Base-by-base conservation (phyloP, 2,113 vertebrate genomes). In the Pelvicachromis taeniatus region DNA sequence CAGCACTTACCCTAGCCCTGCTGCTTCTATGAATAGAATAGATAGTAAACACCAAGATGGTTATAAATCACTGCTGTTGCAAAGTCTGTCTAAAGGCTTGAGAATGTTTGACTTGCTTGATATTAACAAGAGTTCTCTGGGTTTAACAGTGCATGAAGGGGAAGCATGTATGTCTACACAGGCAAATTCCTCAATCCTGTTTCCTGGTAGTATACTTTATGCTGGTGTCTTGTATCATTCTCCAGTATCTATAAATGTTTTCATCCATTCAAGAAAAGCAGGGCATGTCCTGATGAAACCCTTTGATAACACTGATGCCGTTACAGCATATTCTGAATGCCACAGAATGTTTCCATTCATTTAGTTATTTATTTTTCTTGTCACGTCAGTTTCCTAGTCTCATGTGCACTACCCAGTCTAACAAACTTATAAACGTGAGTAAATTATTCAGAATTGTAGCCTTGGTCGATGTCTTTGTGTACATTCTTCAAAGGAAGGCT, bases 21-120 rank as follows among this genome's bases (percentile, higher is more conserved):
- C 21, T 48, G 68, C 45, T 23, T 73, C 80, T 91, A 75, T 82
- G n/a, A 88, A 91, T 88, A 88, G 89, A 87, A 48, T 56, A 77
- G 14, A 79, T 50, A 2, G 68, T 88, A 78, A 89, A 87, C 85
- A 82, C 14, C 3, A 4, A 26, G 6, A 50, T 3, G 2, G 9
- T 8, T 70, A 23, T 53, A 80, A 80, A 86, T 80, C 38, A 40
- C 13, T 48, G 17, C 31, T 21, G 4, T 4, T 31, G 29, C 61
- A 14, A 19, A 21, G 54, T 59, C 19, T 58, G 45, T 50, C 13
- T 54, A 54, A 75, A 75, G 23, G 3, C 16, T 75, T 50, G 42
- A 75, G 21, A 29, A 31, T 75, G 68, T 75, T 31, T 50, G 23
- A 50, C 68, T 50, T n/a, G 9, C 33, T 35, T 75, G 45, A 33